Evolutionary conservation across 2,888 invertebrate genomes (phyloP), one percentile per base, ranked within the genome.

Genomic region (Drosophila algonquin): DNA sequence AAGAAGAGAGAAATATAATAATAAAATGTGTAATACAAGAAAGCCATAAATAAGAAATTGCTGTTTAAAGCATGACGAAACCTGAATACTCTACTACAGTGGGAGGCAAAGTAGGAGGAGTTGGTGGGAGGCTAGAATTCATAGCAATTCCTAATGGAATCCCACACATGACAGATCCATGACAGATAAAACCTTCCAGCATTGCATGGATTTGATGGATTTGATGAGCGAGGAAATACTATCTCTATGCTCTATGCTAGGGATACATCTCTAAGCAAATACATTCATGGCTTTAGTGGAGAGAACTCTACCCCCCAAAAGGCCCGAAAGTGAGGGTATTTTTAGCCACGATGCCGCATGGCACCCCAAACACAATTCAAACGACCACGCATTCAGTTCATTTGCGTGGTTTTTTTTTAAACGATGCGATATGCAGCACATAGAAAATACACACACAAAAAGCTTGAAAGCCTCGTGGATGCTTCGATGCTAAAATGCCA

Each of bases 401-500:
- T 45, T 58, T 58, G n/a, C 18, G 24, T 16, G 6, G n/a, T 24
- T n/a, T 53, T 27, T 10, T 27, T 30, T 16, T 27, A 32, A n/a
- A 24, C 10, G 35, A 35, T 18, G 21, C 24, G 21, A 21, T 21
- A 21, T 21, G 21, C 21, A 21, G 18, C 54, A 40, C n/a, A n/a
- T n/a, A n/a, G n/a, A n/a, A n/a, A n/a, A n/a, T n/a, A n/a, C n/a
- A n/a, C n/a, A n/a, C n/a, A n/a, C 30, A 16, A 4, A 9, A 5
- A 24, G 24, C 30, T 8, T 30, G 9, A 16, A 16, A 52, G 48
- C 10, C 46, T 40, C 48, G 65, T 53, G 53, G 45, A 53, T 67
- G 68, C 53, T 68, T 53, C 48, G 45, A 53, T 67, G 68, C 53
- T 16, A 54, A 69, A 69, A 54, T 53, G 47, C 53, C 67, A 54